Percentiles rank a stretch among this genome's conserved stretches.
These are phyloP conservation scores for Megalops cyprinoides DNA, from an alignment of 2,797 vertebrate species.

Conservation along the genomic window DNA sequence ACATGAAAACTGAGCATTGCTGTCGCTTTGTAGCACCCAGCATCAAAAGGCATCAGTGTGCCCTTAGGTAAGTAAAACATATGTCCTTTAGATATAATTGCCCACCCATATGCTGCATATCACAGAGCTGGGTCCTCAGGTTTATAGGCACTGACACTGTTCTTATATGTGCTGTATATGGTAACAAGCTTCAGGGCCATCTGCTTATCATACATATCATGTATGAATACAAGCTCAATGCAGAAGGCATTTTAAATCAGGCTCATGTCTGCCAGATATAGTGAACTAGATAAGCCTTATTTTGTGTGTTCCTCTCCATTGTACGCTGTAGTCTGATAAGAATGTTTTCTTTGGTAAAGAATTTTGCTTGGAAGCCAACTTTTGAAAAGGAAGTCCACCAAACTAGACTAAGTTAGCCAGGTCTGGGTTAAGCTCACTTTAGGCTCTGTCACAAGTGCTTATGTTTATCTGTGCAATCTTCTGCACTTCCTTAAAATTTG, in stretches of 20 bases:
- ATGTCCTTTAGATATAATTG: conserved; percentile 59
- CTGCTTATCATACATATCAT: not conserved
- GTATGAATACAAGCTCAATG: not conserved
- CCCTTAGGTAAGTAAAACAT: conserved; percentile 61
- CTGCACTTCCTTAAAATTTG: not conserved
- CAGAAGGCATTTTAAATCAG: conserved; percentile 55
- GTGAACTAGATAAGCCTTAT: conserved; percentile 66
- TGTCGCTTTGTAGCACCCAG: conserved; percentile 67
- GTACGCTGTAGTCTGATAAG: conserved; percentile 66
- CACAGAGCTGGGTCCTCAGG: conserved; percentile 29
- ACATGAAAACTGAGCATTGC: conserved; percentile 62
- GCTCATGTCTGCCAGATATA: conserved; percentile 65
- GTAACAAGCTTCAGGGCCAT: not conserved
- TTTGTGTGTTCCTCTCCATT: conserved; percentile 68
- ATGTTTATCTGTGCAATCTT: not conserved
- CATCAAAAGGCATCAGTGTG: conserved; percentile 72
- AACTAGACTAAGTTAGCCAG: no score
- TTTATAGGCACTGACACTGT: conserved; percentile 21
- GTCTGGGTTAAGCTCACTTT: no score
- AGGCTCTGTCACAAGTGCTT: no score
- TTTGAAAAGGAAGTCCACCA: not conserved
- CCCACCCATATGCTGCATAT: conserved; percentile 44
- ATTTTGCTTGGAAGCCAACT: not conserved
- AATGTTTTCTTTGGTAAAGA: not conserved
- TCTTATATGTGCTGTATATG: not conserved